phyloP scores from a whole-genome alignment of 2,888 invertebrate species.

The Agrypnus murinus region DNA sequence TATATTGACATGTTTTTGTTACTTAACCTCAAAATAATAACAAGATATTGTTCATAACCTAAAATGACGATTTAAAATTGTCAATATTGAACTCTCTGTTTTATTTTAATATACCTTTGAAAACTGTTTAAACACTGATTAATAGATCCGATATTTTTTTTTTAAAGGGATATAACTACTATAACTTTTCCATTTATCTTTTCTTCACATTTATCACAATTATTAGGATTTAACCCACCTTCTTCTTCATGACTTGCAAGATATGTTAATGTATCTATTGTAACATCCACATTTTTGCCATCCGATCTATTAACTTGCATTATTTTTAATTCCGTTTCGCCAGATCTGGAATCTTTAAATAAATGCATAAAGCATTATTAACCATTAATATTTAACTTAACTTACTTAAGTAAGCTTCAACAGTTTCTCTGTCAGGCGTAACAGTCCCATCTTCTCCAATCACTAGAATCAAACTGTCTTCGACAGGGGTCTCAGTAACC shows the following conservation, averaged over 20 bases:
- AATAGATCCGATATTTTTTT: too few relatives aligned
- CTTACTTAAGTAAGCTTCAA: conserved; percentile 87
- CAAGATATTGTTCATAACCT: too few relatives aligned
- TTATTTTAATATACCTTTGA: too few relatives aligned
- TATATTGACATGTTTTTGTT: too few relatives aligned
- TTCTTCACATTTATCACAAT: background rate
- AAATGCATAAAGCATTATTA: conserved; percentile 2
- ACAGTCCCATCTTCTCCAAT: conserved; percentile 91
- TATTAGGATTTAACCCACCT: conserved; percentile 48
- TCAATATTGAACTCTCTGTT: too few relatives aligned
- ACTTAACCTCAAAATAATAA: too few relatives aligned
- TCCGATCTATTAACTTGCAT: conserved; percentile 69
- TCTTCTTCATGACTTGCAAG: conserved; percentile 57
- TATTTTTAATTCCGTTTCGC: conserved; percentile 66
- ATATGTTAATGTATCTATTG: conserved; percentile 71
- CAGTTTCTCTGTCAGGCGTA: conserved; percentile 86
- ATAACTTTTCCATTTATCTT: too few relatives aligned
- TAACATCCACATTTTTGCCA: conserved; percentile 67
- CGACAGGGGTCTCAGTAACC: conserved; percentile 69
- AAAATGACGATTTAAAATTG: too few relatives aligned
- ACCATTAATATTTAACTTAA: too few relatives aligned
- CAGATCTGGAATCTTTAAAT: conserved; percentile 63
- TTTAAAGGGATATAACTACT: too few relatives aligned
- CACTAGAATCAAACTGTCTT: conserved; percentile 87
- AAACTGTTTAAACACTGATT: too few relatives aligned